Evolutionary conservation across 2,888 invertebrate genomes (phyloP).

Genomic region (Apoda limacodes): DNA sequence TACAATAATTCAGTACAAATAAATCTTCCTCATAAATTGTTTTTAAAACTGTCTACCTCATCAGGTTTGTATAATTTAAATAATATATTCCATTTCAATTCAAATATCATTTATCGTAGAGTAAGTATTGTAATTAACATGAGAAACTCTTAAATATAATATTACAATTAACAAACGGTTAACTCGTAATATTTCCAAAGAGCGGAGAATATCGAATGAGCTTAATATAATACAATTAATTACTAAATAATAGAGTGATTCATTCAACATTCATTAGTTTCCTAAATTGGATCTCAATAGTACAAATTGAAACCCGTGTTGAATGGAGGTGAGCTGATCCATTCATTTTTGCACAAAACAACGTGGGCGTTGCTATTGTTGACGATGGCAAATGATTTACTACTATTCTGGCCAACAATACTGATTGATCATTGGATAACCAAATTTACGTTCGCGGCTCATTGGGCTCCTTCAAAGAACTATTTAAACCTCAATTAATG

Average conservation of each 20-base stretch:
- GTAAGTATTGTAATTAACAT: too few species aligned
- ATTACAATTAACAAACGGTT: constrained; percentile 8
- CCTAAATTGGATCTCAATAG: constrained; percentile 35
- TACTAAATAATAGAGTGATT: constrained; percentile 9
- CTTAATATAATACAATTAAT: constrained; percentile 7
- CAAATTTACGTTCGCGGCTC: constrained; percentile 39
- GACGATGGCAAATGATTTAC: constrained; percentile 39
- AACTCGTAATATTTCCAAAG: too few species aligned
- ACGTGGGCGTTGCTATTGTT: constrained; percentile 39
- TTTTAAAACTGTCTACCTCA: too few species aligned
- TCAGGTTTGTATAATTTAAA: too few species aligned
- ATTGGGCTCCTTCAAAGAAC: constrained; percentile 48
- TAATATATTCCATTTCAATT: too few species aligned
- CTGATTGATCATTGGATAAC: constrained; percentile 44
- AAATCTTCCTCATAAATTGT: too few species aligned
- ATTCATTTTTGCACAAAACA: constrained; percentile 33
- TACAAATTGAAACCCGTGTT: constrained; percentile 30
- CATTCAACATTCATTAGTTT: constrained; percentile 12
- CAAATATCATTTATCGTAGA: too few species aligned
- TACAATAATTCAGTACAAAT: too few species aligned
- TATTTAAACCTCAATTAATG: constrained; percentile 29
- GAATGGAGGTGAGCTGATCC: constrained; percentile 28
- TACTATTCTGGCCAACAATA: constrained; percentile 27
- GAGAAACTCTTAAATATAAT: too few species aligned
- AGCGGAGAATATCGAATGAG: too few species aligned